Conservation (phyloP, 2,888 invertebrate genomes). For the Ophion obscuratus region DNA sequence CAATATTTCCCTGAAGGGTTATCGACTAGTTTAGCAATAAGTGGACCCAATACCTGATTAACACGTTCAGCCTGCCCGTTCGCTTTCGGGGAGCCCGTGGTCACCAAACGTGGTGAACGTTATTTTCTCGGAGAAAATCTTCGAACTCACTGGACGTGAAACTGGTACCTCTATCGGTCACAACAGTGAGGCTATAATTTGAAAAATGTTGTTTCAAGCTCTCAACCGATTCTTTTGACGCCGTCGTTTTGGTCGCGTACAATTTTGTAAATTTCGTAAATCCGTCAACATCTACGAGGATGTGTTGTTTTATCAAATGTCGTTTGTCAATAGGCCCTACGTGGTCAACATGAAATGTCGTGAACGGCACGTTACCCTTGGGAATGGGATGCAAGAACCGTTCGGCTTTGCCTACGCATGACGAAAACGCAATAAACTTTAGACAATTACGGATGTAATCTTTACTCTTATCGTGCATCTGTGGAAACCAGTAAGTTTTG, state of each 20-base stretch:
- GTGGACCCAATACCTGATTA: constrained; percentile 63
- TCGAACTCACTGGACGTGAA: constrained; percentile 23
- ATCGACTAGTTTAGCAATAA: constrained; percentile 63
- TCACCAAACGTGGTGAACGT: constrained; percentile 62
- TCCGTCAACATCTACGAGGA: constrained; percentile 72
- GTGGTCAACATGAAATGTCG: constrained; percentile 63
- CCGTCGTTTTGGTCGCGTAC: no score
- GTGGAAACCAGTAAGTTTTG: constrained; percentile 60
- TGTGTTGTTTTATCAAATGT: constrained; percentile 72
- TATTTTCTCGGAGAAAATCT: constrained; percentile 42
- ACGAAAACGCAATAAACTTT: constrained; percentile 66
- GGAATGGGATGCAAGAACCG: constrained; percentile 62
- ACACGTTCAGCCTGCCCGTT: constrained; percentile 72
- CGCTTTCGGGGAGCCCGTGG: constrained; percentile 70
- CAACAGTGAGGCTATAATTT: constrained; percentile 2
- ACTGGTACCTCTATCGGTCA: constrained; percentile 12
- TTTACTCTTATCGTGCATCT: constrained; percentile 40
- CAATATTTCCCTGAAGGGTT: background rate
- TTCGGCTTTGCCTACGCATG: constrained; percentile 55
- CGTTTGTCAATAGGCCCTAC: constrained; percentile 67
- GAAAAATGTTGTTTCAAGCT: constrained; percentile 3
- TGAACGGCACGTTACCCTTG: constrained; percentile 65
- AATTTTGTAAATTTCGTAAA: no score
- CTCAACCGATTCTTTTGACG: constrained; percentile 16
- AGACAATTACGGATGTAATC: constrained; percentile 56